phyloP scores from a whole-genome alignment of 2,888 invertebrate species.

The Eudasyphora cyanicolor region DNA sequence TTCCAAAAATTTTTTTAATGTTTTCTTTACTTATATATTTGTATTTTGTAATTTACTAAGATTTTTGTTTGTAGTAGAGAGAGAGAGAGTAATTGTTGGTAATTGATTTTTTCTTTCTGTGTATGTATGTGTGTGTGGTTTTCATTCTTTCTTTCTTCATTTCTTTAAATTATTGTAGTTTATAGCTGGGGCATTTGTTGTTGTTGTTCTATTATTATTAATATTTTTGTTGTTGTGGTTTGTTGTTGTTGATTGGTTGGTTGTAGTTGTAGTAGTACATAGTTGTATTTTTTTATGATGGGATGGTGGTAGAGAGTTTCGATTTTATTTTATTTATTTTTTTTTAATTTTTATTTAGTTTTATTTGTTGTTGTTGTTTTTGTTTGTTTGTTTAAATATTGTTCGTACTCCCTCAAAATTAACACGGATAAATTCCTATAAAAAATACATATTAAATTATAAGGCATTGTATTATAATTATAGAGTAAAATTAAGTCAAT shows the following conservation, averaged over 20 bases:
- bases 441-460: no score
- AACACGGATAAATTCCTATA: constrained; percentile 81
- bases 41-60: background rate
- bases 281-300: constrained; percentile 48
- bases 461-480: no score
- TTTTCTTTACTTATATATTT: constrained; percentile 18
- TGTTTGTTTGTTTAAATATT: constrained; percentile 66
- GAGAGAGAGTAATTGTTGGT: background rate
- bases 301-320: constrained; percentile 58
- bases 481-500: background rate
- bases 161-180: constrained; percentile 59
- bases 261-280: constrained; percentile 46
- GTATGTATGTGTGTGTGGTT: background rate
- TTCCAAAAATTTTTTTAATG: constrained; percentile 26
- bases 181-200: constrained; percentile 67
- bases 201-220: no score
- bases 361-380: constrained; percentile 67
- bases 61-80: background rate
- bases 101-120: constrained; percentile 40
- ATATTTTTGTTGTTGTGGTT: constrained; percentile 5
- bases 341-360: constrained; percentile 65
- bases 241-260: constrained; percentile 45
- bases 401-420: constrained; percentile 78
- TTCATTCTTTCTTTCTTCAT: background rate
- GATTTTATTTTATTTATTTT: constrained; percentile 52